Evolutionary conservation across 2,113 vertebrate species (phyloP).

Genomic region (Sclerurus mexicanus): DNA sequence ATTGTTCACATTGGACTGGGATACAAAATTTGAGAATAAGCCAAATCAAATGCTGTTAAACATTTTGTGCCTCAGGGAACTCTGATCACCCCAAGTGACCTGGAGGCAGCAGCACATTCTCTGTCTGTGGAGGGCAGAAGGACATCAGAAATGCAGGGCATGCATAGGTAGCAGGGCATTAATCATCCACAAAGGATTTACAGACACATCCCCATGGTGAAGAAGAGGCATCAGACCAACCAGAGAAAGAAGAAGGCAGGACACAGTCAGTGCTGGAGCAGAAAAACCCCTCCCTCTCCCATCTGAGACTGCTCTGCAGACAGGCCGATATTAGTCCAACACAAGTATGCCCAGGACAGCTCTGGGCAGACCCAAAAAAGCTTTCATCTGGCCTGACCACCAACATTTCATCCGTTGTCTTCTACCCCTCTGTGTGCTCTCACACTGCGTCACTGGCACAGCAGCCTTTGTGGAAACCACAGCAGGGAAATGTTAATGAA

Average conservation of each 20-base stretch:
- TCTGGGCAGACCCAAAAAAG: not conserved
- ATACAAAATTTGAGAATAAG: not conserved
- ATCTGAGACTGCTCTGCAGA: not conserved
- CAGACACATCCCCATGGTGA: not conserved
- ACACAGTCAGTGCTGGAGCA: not conserved
- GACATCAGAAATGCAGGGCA: not conserved
- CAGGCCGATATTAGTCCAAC: not conserved
- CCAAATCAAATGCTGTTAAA: not conserved
- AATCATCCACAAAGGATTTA: not conserved
- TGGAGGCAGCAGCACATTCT: not conserved
- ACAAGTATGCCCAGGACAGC: not conserved
- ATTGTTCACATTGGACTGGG: not conserved
- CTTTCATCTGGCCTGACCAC: not conserved
- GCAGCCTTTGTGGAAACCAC: not conserved
- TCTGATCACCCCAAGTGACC: not conserved
- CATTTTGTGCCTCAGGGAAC: not conserved
- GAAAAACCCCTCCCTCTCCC: not conserved
- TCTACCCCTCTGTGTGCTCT: not conserved
- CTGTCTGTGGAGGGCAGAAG: not conserved
- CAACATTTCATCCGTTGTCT: not conserved
- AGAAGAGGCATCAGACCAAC: not conserved
- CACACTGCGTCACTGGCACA: not conserved
- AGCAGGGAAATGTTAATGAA: conserved; percentile 3
- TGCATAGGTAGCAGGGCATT: not conserved
- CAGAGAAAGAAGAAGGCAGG: not conserved